phyloP scores from a whole-genome alignment of 2,113 vertebrate species.

The Regulus satrapa region DNA sequence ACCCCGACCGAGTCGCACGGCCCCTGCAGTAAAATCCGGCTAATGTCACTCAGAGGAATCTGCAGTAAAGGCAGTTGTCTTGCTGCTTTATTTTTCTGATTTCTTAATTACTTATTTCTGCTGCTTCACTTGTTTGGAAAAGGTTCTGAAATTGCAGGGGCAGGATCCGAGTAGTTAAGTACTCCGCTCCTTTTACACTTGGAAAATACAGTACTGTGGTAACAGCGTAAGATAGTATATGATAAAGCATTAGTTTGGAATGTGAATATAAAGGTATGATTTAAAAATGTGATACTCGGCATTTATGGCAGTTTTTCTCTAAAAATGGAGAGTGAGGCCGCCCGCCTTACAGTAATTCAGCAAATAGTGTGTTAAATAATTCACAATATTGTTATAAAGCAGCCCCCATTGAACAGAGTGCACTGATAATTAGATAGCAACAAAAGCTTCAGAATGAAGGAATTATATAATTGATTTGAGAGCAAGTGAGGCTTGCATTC shows the following conservation, averaged over 20 bases:
- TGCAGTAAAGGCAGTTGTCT: background rate
- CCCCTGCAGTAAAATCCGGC: background rate
- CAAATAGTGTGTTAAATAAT: background rate
- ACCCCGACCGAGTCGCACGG: background rate
- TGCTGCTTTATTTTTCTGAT: background rate
- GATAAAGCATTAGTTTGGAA: background rate
- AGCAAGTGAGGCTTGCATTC: background rate
- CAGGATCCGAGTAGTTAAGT: background rate
- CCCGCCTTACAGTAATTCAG: rapidly evolving
- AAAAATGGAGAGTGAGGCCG: background rate
- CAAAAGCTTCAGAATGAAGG: background rate
- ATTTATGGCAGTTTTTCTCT: background rate
- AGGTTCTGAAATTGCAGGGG: background rate
- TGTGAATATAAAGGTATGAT: background rate
- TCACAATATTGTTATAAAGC: background rate
- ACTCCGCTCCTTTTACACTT: background rate
- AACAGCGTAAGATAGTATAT: too few relatives aligned
- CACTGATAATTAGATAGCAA: background rate
- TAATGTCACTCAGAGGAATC: background rate
- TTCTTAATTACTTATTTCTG: background rate
- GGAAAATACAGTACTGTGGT: background rate
- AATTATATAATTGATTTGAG: background rate
- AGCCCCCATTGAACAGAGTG: background rate
- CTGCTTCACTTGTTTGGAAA: background rate
- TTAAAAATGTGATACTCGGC: background rate